A percentile compares a stretch with the other conserved stretches of the same genome.
Conservation (phyloP, 2,113 vertebrate species). For the Vanacampus margaritifer region DNA sequence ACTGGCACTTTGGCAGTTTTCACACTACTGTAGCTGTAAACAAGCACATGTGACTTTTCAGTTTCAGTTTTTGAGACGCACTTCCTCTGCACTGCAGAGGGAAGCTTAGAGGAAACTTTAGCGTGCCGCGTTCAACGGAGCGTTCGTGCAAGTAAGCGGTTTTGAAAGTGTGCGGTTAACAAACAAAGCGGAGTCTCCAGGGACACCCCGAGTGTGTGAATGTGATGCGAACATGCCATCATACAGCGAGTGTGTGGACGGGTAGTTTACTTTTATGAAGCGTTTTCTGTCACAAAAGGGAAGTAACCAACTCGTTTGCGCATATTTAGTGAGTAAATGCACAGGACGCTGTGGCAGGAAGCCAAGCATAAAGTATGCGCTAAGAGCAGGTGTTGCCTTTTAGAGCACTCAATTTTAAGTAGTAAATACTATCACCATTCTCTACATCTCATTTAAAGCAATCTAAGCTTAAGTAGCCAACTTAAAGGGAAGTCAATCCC, state of each 20-base stretch:
- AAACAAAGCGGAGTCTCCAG: conserved; percentile 65
- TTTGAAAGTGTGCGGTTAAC: conserved; percentile 51
- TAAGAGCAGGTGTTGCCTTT: conserved; percentile 67
- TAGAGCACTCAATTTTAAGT: conserved; percentile 22
- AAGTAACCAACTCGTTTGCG: not conserved
- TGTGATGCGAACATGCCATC: conserved; percentile 6
- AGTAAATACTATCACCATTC: not conserved
- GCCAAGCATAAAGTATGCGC: conserved; percentile 50
- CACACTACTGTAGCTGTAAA: not conserved
- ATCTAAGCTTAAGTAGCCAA: too few relatives aligned
- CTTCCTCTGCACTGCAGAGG: conserved; percentile 66
- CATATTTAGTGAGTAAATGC: not conserved
- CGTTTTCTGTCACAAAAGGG: not conserved
- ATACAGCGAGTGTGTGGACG: not conserved
- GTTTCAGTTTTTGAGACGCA: conserved; percentile 60
- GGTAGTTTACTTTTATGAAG: not conserved
- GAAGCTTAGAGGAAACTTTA: conserved; percentile 70
- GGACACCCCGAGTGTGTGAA: conserved; percentile 53
- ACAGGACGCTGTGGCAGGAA: conserved; percentile 58
- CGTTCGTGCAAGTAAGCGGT: conserved; percentile 51
- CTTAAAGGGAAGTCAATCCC: too few relatives aligned
- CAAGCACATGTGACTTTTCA: conserved; percentile 53
- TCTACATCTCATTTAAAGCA: not conserved
- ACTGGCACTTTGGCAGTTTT: not conserved
- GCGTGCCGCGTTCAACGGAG: conserved; percentile 12